Conservation (phyloP, 2,113 vertebrate genomes). For the Elgaria multicarinata region DNA sequence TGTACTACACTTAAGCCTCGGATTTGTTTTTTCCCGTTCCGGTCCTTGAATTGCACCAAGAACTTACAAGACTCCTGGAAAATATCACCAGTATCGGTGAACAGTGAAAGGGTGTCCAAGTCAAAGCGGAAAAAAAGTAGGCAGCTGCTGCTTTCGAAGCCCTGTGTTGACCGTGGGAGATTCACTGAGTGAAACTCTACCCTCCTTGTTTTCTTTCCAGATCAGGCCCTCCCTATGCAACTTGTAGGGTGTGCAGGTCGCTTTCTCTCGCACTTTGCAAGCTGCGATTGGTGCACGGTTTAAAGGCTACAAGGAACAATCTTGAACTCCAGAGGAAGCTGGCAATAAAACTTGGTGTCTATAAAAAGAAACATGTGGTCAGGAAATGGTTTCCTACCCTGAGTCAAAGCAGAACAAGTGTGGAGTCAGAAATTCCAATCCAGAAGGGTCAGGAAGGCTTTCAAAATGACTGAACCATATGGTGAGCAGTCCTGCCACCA, state of each 20-base stretch:
- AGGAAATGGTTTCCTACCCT: slow-evolving; percentile 79
- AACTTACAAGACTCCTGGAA: slow-evolving; percentile 70
- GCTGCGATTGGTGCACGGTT: slow-evolving; percentile 61
- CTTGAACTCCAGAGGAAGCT: slow-evolving; percentile 75
- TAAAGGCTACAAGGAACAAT: slow-evolving; percentile 56
- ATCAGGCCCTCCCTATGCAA: slow-evolving; percentile 12
- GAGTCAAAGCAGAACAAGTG: slow-evolving; percentile 73
- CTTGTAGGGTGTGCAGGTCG: slow-evolving; percentile 36
- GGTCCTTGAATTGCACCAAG: slow-evolving; percentile 49
- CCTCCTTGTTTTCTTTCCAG: slow-evolving; percentile 53
- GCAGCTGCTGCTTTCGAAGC: slow-evolving; percentile 68
- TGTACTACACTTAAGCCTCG: too few species aligned
- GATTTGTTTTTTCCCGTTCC: not conserved
- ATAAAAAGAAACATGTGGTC: slow-evolving; percentile 82
- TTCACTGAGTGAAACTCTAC: slow-evolving; percentile 20
- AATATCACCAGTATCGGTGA: slow-evolving; percentile 44
- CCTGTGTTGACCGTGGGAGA: slow-evolving; percentile 54
- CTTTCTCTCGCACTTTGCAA: slow-evolving; percentile 12
- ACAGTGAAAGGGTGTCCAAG: slow-evolving; percentile 51
- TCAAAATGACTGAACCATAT: slow-evolving; percentile 76
- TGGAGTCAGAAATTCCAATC: slow-evolving; percentile 80
- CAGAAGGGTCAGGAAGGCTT: slow-evolving; percentile 75
- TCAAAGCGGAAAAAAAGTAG: slow-evolving; percentile 62
- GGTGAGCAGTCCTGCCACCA: slow-evolving; percentile 53
- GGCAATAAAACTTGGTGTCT: slow-evolving; percentile 74